Evolutionary conservation across 2,888 invertebrate genomes (phyloP), one percentile per base, ranked within the genome.

Genomic region (Meghimatium bilineatum): DNA sequence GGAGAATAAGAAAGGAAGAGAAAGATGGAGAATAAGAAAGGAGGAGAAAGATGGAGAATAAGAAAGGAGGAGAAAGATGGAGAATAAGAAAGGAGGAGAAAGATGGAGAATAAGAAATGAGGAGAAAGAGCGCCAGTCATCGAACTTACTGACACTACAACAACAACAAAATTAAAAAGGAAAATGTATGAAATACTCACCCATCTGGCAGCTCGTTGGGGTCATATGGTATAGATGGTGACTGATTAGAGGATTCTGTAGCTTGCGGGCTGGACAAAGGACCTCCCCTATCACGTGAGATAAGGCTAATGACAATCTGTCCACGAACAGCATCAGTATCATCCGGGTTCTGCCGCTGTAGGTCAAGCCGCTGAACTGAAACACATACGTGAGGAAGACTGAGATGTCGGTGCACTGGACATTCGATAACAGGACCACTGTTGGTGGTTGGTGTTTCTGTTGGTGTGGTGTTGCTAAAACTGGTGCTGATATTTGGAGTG

Each of bases 271-370:
- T 96, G 74, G 96, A 96, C 66, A 38, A 44, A 26, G 67, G 74
- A n/a, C 60, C 69, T 14, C 97, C 96, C 0, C 97, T 97, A 93
- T 98, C 98, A 69, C 98, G 95, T 0, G 98, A 97, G 91, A 98
- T 95, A 76, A 99, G 94, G n/a, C 98, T 98, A 85, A 99, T 96
- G 74, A 98, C 98, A 82, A 99, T 97, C 94, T 98, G 98, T 1
- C 99, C 99, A 88, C 97, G 96, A 3, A 98, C 97, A 60, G 96
- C 96, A 90, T 98, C 97, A 79, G 96, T 96, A 93, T 98, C 98
- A 87, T 97, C 97, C 26, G 96, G 95, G 86, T 97, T 96, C 87
- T 97, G 96, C 94, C 97, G 97, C 92, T 97, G 96, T 91, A 99
- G 95, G 94, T 98, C 98, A 92, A 99, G 95, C 89, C 98, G 96